These are phyloP conservation scores for Parnassius glacialis DNA, from an alignment of 2,888 invertebrate species.

Conservation along the genomic window DNA sequence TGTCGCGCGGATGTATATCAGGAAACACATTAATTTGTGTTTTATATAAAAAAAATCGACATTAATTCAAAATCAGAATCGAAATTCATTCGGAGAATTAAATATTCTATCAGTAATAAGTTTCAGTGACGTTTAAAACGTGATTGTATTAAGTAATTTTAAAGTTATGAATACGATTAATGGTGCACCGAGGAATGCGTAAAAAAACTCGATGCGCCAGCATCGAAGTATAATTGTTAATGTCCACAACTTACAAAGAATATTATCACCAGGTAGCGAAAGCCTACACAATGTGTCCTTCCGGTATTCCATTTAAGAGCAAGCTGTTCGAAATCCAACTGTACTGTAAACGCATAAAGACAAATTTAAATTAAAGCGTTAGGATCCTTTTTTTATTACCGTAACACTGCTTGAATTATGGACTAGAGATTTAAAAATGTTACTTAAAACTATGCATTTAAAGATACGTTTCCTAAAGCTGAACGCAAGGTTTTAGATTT, in stretches of 20 bases:
- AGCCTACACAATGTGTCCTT: slow-evolving; percentile 69
- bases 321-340: slow-evolving; percentile 35
- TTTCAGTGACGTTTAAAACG: too few species aligned
- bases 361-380: slow-evolving; percentile 28
- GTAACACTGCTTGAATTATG: slow-evolving; percentile 14
- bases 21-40: too few species aligned
- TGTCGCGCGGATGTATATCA: too few species aligned
- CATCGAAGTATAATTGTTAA: slow-evolving; percentile 54
- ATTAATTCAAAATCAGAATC: too few species aligned
- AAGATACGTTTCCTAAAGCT: slow-evolving; percentile 28
- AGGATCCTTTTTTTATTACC: slow-evolving; percentile 13
- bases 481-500: slow-evolving; percentile 43
- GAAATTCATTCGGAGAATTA: too few species aligned
- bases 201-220: slow-evolving; percentile 49
- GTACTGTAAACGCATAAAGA: slow-evolving; percentile 35
- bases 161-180: slow-evolving; percentile 30
- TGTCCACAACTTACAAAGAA: slow-evolving; percentile 58
- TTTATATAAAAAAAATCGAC: too few species aligned
- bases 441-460: slow-evolving; percentile 27
- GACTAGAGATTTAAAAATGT: slow-evolving; percentile 24
- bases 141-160: not conserved
- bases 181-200: slow-evolving; percentile 58
- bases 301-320: slow-evolving; percentile 58
- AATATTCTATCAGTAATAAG: too few species aligned
- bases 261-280: slow-evolving; percentile 78